Evolutionary conservation across 2,113 vertebrate genomes (phyloP).

Genomic region (Gadus chalcogrammus): DNA sequence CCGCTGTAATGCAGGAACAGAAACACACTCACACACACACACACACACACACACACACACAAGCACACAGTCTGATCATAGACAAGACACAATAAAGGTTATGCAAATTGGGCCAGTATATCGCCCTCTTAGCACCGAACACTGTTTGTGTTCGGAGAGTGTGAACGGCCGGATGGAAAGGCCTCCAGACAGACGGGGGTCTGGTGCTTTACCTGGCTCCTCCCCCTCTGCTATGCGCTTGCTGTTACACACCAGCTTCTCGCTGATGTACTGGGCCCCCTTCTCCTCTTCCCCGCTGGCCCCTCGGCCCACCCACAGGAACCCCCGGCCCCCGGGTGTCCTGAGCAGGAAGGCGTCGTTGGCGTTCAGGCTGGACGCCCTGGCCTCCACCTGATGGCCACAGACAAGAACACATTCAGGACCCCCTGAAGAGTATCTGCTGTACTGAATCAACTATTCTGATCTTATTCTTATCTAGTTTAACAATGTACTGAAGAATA

Average conservation of each 20-base stretch:
- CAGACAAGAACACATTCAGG: background rate
- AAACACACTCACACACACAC: too few relatives aligned
- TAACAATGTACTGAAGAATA: too few relatives aligned
- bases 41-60: too few relatives aligned
- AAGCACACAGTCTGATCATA: too few relatives aligned
- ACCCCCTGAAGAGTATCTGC: background rate
- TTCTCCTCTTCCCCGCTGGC: constrained; percentile 79
- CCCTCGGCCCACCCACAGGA: constrained; percentile 83
- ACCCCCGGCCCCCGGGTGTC: constrained; percentile 70
- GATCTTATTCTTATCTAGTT: too few relatives aligned
- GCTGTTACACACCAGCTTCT: constrained; percentile 70
- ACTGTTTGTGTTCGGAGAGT: background rate
- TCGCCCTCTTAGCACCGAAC: too few relatives aligned
- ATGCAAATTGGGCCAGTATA: too few relatives aligned
- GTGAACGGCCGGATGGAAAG: background rate
- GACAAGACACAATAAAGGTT: too few relatives aligned
- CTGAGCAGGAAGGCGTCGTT: constrained; percentile 89
- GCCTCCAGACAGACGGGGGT: background rate
- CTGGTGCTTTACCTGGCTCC: constrained; percentile 76
- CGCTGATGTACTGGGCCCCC: constrained; percentile 76
- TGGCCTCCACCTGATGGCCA: constrained; percentile 75
- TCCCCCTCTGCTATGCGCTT: constrained; percentile 72
- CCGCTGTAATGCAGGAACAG: constrained; percentile 59
- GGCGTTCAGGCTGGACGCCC: constrained; percentile 80
- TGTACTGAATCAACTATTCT: too few relatives aligned